Evolutionary conservation across 2,888 invertebrate species (phyloP).

Genomic region (Notodonta dromedarius): DNA sequence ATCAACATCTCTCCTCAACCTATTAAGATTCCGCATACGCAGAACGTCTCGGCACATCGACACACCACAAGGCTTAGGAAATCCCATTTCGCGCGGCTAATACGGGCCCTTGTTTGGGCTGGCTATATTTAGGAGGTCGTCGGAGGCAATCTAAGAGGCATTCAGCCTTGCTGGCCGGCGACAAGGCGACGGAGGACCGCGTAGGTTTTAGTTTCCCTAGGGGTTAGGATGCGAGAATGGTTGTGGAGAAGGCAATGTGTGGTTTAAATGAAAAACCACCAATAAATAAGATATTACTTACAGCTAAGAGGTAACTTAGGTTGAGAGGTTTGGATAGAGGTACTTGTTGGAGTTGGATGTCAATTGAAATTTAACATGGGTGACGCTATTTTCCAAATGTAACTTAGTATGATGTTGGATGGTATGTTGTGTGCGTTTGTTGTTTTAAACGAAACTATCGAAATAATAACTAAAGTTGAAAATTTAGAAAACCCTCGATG

Average conservation of each 20-base stretch:
- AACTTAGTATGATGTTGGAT: no score
- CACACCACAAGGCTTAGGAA: constrained; percentile 45
- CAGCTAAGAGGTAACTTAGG: no score
- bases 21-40: constrained; percentile 15
- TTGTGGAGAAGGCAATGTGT: constrained; percentile 20
- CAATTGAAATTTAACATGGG: no score
- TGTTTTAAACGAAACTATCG: no score
- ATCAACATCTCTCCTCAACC: constrained; percentile 10
- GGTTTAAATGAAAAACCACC: neutral
- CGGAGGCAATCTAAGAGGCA: constrained; percentile 79
- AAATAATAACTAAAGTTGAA: no score
- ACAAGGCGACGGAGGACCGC: constrained; percentile 64
- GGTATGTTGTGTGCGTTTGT: no score
- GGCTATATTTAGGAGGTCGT: constrained; percentile 75
- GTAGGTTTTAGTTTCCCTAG: constrained; percentile 74
- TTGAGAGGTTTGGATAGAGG: no score
- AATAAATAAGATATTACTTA: no score
- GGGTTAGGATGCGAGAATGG: constrained; percentile 51
- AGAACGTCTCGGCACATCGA: constrained; percentile 13
- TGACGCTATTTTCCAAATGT: no score
- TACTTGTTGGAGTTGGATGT: no score
- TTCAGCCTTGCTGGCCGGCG: constrained; percentile 67
- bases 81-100: constrained; percentile 69
- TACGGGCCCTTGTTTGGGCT: constrained; percentile 69
- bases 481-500: no score